Base-by-base conservation (phyloP, 2,113 vertebrate genomes). In the Apus apus region DNA sequence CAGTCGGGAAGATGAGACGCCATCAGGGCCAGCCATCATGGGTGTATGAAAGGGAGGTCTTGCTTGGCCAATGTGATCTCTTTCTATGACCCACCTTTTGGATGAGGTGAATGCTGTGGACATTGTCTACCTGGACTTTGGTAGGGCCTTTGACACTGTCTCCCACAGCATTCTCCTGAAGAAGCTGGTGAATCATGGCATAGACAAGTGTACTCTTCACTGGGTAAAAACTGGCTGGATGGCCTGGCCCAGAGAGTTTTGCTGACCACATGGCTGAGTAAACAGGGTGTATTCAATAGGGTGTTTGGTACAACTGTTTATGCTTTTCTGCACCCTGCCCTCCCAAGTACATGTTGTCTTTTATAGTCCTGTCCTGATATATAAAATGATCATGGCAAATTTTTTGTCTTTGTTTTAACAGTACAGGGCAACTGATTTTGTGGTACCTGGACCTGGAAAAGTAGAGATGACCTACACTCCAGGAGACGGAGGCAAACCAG, bases 371-470 rank as follows among this genome's bases (percentile, higher is more conserved):
- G 16, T 76, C 36, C 57, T 61, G 48, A 61, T 11, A 72, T 13
- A 65, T 43, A 84, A 93, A 94, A 88, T 85, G 10, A 67, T 73
- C 20, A 27, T 66, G 14, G 4, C 11, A 6, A 2, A 86, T 70
- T 36, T 36, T 48, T 48, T 48, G 46, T 46, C 19, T 46, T 46
- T 46, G 18, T 19, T 30, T 83, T 23, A 72, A 83, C 97, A 99
- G 99, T 99, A 99, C 97, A 99, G 99, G 98, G 99, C 99, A 94
- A 99, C 99, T 48, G 99, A 99, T 98, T 99, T 99, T 92, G 99
- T 99, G 54, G 99, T 99, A 72, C 98, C 99, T 11, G 99, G 99
- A 5, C 99, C 99, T 65, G 99, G 99, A 71, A 99, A 97, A 91
- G 98, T 99, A 85, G 99, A 99, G 97, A 99, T 99, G 98, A 99